A percentile compares a stretch with the other conserved stretches of the same genome.
Conservation (phyloP, 2,888 invertebrate species). For the Ephialtes manifestator region DNA sequence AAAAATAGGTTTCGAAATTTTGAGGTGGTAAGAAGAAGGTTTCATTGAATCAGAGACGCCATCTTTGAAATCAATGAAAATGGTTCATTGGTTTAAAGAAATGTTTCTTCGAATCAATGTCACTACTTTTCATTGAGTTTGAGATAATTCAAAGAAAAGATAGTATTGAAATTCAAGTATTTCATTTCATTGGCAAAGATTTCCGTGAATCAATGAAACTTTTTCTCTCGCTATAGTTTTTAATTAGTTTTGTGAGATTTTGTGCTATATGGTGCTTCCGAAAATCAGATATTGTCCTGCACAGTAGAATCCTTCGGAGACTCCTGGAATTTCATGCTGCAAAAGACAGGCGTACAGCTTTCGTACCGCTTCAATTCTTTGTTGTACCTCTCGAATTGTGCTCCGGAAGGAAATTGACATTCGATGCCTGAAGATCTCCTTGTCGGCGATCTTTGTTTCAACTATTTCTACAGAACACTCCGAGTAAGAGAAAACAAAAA, state of each 20-base stretch:
- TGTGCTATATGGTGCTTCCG: conserved; percentile 32
- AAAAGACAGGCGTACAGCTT: conserved; percentile 23
- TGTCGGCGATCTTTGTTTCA: not conserved
- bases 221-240: too few relatives aligned
- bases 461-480: not conserved
- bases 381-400: conserved; percentile 4
- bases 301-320: conserved; percentile 34
- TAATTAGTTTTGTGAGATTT: conserved; percentile 57
- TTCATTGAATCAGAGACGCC: too few relatives aligned
- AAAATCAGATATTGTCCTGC: conserved; percentile 42
- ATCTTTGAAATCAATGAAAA: too few relatives aligned
- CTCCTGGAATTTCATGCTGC: conserved; percentile 53
- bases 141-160: too few relatives aligned
- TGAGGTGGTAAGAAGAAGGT: too few relatives aligned
- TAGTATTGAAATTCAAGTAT: too few relatives aligned
- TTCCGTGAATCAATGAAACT: too few relatives aligned
- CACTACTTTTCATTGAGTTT: too few relatives aligned
- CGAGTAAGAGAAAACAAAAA: not conserved
- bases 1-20: too few relatives aligned
- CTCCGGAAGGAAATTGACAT: conserved; percentile 20
- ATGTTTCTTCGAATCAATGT: too few relatives aligned
- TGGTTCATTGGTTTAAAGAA: too few relatives aligned
- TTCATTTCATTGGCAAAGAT: too few relatives aligned
- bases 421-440: conserved; percentile 7
- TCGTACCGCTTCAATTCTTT: not conserved